Conservation (phyloP, 2,888 invertebrate genomes). For the Dynastes maya region DNA sequence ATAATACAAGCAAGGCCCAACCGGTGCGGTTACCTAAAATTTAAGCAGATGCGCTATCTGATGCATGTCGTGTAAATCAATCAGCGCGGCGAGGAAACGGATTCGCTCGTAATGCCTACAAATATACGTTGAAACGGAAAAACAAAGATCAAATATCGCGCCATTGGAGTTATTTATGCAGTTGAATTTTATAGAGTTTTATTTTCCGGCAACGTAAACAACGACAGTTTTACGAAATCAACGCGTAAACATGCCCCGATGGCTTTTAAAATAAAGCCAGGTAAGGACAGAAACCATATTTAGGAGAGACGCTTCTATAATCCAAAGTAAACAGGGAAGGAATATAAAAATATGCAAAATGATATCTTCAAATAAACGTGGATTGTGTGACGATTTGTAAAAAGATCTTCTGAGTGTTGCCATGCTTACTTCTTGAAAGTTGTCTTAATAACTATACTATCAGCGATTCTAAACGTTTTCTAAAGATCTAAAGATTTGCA, state of each 20-base stretch:
- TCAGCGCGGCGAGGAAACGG: conserved; percentile 4
- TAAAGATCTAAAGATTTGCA: too few relatives aligned
- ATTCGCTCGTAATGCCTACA: background rate
- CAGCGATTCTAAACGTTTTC: too few relatives aligned
- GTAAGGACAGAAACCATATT: background rate
- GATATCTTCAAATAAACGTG: too few relatives aligned
- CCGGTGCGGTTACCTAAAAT: conserved; percentile 24
- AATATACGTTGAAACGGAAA: background rate
- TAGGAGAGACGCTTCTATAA: too few relatives aligned
- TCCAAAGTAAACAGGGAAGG: background rate
- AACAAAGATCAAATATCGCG: conserved; percentile 27
- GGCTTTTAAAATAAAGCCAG: background rate
- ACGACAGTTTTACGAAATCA: background rate
- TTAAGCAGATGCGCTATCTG: conserved; percentile 23
- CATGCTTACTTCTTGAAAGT: too few relatives aligned
- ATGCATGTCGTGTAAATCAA: conserved; percentile 34
- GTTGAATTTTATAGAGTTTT: conserved; percentile 9
- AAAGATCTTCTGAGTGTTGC: too few relatives aligned
- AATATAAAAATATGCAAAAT: background rate
- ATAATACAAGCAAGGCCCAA: conserved; percentile 11
- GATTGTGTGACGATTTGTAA: too few relatives aligned
- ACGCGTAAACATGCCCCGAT: background rate
- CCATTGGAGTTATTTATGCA: conserved; percentile 16
- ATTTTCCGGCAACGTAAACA: background rate
- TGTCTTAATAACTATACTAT: too few relatives aligned